A percentile compares a stretch with the other conserved stretches of the same genome.
Evolutionary conservation across 1,140 invertebrate genomes (phyloP).

Genomic region (Ruditapes philippinarum): DNA sequence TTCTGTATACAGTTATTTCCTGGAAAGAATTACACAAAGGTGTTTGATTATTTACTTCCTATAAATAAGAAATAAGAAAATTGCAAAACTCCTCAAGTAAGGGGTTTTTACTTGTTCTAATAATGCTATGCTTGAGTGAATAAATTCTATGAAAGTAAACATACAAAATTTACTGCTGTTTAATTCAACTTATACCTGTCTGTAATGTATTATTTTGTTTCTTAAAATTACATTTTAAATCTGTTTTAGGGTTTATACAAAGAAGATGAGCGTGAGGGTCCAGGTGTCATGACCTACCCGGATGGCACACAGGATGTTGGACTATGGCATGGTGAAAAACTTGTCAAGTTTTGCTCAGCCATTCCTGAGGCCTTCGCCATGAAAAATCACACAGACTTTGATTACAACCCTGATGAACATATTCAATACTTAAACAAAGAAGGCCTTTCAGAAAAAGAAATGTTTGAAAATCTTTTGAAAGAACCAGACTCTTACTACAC

Average conservation of each 20-base stretch:
- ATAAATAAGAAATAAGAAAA: no score
- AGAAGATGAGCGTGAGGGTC: slow-evolving; percentile 85
- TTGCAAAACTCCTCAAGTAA: no score
- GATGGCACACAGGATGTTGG: slow-evolving; percentile 85
- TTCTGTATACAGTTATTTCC: no score
- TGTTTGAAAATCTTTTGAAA: slow-evolving; percentile 1
- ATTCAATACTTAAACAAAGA: slow-evolving; percentile 72
- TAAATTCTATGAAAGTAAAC: no score
- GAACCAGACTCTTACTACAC: slow-evolving; percentile 70
- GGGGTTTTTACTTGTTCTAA: no score
- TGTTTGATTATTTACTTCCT: no score
- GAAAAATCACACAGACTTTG: slow-evolving; percentile 69
- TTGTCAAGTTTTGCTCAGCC: slow-evolving; percentile 81
- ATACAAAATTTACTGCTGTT: no score
- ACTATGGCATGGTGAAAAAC: slow-evolving; percentile 83
- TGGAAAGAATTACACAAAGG: no score
- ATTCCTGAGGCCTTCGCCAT: slow-evolving; percentile 61
- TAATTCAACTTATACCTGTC: no score
- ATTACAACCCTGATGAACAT: slow-evolving; percentile 81
- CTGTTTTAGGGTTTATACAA: slow-evolving; percentile 83
- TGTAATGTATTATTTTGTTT: no score
- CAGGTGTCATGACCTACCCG: slow-evolving; percentile 84
- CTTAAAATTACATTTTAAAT: no score
- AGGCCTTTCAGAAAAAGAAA: slow-evolving; percentile 30
- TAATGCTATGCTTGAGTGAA: no score